Evolutionary conservation across 2,113 vertebrate species (phyloP).

Genomic region (Scomber japonicus): DNA sequence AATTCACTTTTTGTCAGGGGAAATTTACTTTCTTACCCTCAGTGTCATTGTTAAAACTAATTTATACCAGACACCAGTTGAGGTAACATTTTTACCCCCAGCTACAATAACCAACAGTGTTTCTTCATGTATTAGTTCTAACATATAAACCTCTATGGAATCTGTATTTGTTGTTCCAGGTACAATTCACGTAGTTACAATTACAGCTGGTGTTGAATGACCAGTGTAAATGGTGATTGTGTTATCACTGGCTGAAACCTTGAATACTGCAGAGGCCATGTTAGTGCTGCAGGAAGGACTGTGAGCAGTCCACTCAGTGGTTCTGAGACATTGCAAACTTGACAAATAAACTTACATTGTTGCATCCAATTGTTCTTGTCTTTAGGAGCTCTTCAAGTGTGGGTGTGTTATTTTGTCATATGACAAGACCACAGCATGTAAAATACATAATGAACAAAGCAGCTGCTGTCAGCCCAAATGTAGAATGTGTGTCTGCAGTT

Average conservation of each 20-base stretch:
- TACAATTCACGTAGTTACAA: no score
- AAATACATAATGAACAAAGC: no score
- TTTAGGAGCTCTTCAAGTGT: slow-evolving; percentile 1
- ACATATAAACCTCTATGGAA: neutral
- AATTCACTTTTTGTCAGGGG: slow-evolving; percentile 3
- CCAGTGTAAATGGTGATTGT: no score
- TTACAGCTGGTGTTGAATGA: no score
- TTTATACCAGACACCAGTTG: neutral
- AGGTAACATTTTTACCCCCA: neutral
- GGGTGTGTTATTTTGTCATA: neutral
- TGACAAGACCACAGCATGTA: neutral
- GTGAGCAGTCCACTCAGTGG: neutral
- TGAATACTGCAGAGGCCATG: neutral
- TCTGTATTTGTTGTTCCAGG: no score
- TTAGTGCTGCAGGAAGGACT: neutral
- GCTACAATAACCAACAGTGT: neutral
- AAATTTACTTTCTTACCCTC: neutral
- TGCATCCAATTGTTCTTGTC: slow-evolving; percentile 40
- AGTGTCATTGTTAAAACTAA: neutral
- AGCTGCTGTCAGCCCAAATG: no score
- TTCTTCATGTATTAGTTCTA: neutral
- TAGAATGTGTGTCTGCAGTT: no score
- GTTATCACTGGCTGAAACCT: no score
- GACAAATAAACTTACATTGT: slow-evolving; percentile 51
- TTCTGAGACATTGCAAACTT: slow-evolving; percentile 26